Evolutionary conservation across 2,888 invertebrate genomes (phyloP), one percentile per base, ranked within the genome.

Genomic region (Norana najaformis): DNA sequence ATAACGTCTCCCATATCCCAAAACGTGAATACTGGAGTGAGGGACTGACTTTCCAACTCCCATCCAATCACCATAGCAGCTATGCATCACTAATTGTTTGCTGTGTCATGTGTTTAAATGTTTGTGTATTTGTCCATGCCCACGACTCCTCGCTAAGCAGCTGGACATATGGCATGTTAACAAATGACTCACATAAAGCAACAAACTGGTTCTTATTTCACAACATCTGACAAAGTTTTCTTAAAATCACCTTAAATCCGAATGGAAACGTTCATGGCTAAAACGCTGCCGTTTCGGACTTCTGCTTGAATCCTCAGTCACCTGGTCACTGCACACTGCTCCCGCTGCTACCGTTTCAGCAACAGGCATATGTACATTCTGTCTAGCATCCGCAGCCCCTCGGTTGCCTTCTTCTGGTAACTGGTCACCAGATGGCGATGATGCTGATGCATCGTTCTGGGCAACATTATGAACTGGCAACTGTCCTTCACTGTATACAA

Each of bases 201-300:
- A 69, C 30, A 1, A 13, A n/a, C 23, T 5, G n/a, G n/a, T n/a
- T 53, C 53, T 53, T 30, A 2, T 16, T 69, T 34, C 83, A 13
- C 83, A 85, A 37, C 85, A 85, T 36, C 23, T n/a, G 36, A 85
- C 85, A 36, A 18, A 85, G 20, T 36, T 85, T 2, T 11, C 18
- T 23, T 30, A 30, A 85, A 38, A 90, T 90, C 91, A 93, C 93
- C 93, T 93, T 89, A 94, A 92, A 37, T 92, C 91, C 69, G 92
- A 92, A 91, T 94, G 94, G 90, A 94, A 94, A 69, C 92, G 90
- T 89, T 94, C 93, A 90, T 93, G 93, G 91, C 93, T 93, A 41
- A 93, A 90, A 88, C 93, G 92, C 36, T 92, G 92, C 90, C 93
- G 92, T 91, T 94, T 94, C 30, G 93, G 93, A 30, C 93, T 93